Evolutionary conservation across 2,888 invertebrate genomes (phyloP), one percentile per base, ranked within the genome.

Genomic region (Augochlorella aurata): DNA sequence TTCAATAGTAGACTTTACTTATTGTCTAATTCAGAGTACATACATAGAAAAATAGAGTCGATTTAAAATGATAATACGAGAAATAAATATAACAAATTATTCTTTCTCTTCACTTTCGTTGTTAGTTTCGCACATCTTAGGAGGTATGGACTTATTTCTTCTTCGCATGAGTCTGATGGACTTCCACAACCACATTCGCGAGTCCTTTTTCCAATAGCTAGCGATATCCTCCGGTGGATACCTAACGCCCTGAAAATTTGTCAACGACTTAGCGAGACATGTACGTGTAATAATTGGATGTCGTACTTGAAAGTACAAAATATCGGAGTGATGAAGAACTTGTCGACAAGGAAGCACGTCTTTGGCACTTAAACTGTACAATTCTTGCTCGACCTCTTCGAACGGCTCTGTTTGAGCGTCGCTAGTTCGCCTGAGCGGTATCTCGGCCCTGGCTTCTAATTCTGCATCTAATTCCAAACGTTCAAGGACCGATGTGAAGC

Each of bases 181-280:
- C 83, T 95, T 95, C 95, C 95, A 96, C 74, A 96, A 93, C 94
- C 96, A 96, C 94, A 95, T 96, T 89, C 96, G 94, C 84, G 96
- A 96, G 89, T 96, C 96, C 91, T 96, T 96, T 90, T 96, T 96
- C 96, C 96, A 96, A 81, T 95, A 94, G 89, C 94, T 94, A 0
- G 96, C 96, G 79, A 96, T 95, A 90, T 96, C 95, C 71, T 93
- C 94, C 0, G 95, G 93, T 0, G 88, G 75, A 52, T 88, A 95
- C 85, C 92, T 94, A 81, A 94, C 95, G 3, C 96, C 96, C 90
- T 95, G 94, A 58, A 77, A 63, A 63, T 63, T 38, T 1, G 18
- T 38, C 38, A 38, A 63, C 63, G 18, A 18, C 63, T 63, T 38
- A 38, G 63, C 38, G 63, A 18, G 16, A 63, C 16, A 38, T 38